Percentiles rank a stretch among this genome's conserved stretches.
Evolutionary conservation across 2,888 invertebrate species (phyloP).

Genomic region (Heteromyza rotundicornis): DNA sequence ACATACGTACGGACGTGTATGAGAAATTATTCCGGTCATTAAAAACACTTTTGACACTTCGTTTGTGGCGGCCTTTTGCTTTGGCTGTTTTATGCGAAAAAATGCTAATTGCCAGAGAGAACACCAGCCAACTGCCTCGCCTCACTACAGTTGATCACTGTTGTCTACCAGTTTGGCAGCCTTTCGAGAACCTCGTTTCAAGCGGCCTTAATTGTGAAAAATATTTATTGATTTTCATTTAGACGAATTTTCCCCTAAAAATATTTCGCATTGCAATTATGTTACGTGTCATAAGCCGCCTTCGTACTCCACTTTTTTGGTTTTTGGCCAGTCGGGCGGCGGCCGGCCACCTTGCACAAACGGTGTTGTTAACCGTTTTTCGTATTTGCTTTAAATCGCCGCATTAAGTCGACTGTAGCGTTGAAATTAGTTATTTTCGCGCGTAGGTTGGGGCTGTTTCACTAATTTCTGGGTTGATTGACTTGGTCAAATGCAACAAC

Average conservation of each 20-base stretch:
- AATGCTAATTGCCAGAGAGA: constrained; percentile 1
- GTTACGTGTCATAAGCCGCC: too few species aligned
- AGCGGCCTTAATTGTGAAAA: neutral
- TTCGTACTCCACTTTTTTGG: too few species aligned
- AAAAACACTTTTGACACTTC: neutral
- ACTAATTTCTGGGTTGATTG: constrained; percentile 26
- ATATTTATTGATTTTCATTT: too few species aligned
- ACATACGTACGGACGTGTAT: too few species aligned
- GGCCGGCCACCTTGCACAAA: too few species aligned
- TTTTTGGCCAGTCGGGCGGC: neutral
- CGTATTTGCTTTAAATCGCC: neutral
- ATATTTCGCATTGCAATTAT: too few species aligned
- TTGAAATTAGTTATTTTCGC: constrained; percentile 15
- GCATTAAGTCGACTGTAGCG: constrained; percentile 3
- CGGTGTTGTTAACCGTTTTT: neutral
- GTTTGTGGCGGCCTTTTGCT: neutral
- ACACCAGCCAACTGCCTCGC: too few species aligned
- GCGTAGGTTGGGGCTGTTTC: constrained; percentile 20
- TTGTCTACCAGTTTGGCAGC: neutral
- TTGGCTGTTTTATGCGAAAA: neutral
- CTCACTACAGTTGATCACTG: too few species aligned
- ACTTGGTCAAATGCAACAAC: constrained; percentile 14
- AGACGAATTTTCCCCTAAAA: too few species aligned
- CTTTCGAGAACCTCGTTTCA: neutral
- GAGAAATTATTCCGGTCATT: neutral